Evolutionary conservation across 2,888 invertebrate genomes (phyloP).

Genomic region (Iselma pallidipennis): DNA sequence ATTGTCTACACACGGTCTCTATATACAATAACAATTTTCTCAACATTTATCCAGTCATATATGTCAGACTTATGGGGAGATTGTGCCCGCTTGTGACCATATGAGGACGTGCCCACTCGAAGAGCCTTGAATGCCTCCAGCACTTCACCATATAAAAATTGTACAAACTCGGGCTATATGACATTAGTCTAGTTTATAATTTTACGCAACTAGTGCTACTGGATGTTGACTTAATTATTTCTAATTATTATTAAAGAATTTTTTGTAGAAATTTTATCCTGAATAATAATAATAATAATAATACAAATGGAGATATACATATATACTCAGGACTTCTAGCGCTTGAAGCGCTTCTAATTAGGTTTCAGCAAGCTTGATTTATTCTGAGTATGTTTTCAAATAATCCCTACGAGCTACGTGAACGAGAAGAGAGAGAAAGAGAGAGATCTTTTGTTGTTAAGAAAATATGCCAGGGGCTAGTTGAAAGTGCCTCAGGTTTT

Average conservation of each 20-base stretch:
- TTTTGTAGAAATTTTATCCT: background rate
- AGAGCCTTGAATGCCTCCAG: background rate
- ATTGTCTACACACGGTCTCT: background rate
- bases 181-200: background rate
- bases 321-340: constrained; percentile 3
- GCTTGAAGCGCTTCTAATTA: constrained; percentile 25
- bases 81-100: background rate
- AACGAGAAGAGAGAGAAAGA: constrained; percentile 18
- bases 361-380: constrained; percentile 29
- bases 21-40: background rate
- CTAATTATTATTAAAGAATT: background rate
- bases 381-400: constrained; percentile 29
- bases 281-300: background rate
- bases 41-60: background rate
- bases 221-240: background rate
- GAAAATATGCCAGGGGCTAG: constrained; percentile 17
- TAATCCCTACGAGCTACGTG: constrained; percentile 24
- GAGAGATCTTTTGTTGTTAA: constrained; percentile 27
- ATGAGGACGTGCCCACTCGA: background rate
- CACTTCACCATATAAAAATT: background rate
- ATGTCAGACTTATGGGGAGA: background rate
- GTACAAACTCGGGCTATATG: background rate
- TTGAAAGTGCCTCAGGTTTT: constrained; percentile 9
- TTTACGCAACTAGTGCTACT: background rate
- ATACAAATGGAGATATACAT: background rate